These are phyloP conservation scores for Rhinogobius similis DNA, from an alignment of 2,113 vertebrate species.

Conservation along the genomic window DNA sequence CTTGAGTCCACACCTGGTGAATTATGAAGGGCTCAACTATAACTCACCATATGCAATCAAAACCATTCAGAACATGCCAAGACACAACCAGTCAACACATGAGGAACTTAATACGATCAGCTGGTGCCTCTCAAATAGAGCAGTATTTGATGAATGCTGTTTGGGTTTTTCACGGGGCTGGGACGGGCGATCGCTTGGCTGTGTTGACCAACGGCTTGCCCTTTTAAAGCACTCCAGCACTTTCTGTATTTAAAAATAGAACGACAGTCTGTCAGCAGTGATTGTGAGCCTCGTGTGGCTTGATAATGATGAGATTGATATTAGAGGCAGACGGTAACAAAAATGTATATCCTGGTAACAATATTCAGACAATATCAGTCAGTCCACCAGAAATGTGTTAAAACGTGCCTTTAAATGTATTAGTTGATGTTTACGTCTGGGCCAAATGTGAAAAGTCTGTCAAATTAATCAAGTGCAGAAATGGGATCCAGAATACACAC, in stretches of 20 bases:
- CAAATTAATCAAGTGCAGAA: too few species aligned
- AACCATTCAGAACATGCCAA: constrained; percentile 8
- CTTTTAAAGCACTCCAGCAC: constrained; percentile 61
- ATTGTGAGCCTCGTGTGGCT: constrained; percentile 27
- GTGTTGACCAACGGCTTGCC: constrained; percentile 35
- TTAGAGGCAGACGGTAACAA: too few species aligned
- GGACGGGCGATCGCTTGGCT: constrained; percentile 16
- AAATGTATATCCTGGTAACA: too few species aligned
- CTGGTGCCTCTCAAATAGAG: constrained; percentile 15
- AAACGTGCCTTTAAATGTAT: too few species aligned
- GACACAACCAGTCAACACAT: not conserved
- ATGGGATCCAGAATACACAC: too few species aligned
- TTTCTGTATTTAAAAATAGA: constrained; percentile 67
- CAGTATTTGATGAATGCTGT: constrained; percentile 29
- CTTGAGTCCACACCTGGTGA: not conserved
- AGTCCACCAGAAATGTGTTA: too few species aligned
- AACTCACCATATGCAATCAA: not conserved
- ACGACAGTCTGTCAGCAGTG: constrained; percentile 23
- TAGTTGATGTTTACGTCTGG: too few species aligned
- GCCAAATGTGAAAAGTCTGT: too few species aligned
- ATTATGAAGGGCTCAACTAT: not conserved
- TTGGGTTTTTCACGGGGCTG: constrained; percentile 26
- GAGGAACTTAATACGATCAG: constrained; percentile 16
- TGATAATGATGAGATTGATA: constrained; percentile 32
- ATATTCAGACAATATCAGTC: too few species aligned